Evolutionary conservation across 2,888 invertebrate species (phyloP), one percentile per base, ranked within the genome.

Genomic region (Cheilosia urbana): DNA sequence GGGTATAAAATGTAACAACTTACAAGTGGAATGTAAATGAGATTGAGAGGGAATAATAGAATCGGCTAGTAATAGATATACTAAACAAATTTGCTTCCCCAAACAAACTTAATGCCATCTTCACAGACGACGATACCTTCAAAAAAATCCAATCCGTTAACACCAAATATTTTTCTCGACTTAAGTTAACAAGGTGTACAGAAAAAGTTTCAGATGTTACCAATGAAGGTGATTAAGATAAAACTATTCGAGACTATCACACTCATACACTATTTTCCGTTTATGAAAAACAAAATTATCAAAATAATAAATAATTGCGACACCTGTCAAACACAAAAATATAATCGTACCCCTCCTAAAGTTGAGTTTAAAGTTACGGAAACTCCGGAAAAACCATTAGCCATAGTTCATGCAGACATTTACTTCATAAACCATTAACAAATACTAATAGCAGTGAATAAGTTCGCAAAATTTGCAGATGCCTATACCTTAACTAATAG

Each of bases 21-120:
- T n/a, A n/a, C n/a, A n/a, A n/a, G n/a, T n/a, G n/a, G n/a, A n/a
- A n/a, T n/a, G n/a, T n/a, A n/a, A n/a, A n/a, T n/a, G n/a, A n/a
- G n/a, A n/a, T n/a, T n/a, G n/a, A n/a, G n/a, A n/a, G n/a, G n/a
- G n/a, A n/a, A n/a, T n/a, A n/a, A n/a, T n/a, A n/a, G n/a, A n/a
- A n/a, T n/a, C n/a, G n/a, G n/a, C n/a, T n/a, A n/a, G n/a, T 53
- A 27, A 53, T 27, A 27, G 24, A 53, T 6, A 53, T 53, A 24
- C n/a, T 53, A 24, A 40, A 60, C 42, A 21, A 60, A 42, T 42
- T 60, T 24, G 15, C 30, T 11, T 34, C 27, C 21, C 60, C 24
- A 40, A 60, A 60, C 24, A 60, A 60, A 60, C 57, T 57, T 49
- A 49, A 19, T 49, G 49, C 49, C 11, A 49, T 49, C 13, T 49